Percentiles rank a stretch among this genome's conserved stretches.
Evolutionary conservation across 2,113 vertebrate genomes (phyloP).

Genomic region (Pantherophis guttatus): DNA sequence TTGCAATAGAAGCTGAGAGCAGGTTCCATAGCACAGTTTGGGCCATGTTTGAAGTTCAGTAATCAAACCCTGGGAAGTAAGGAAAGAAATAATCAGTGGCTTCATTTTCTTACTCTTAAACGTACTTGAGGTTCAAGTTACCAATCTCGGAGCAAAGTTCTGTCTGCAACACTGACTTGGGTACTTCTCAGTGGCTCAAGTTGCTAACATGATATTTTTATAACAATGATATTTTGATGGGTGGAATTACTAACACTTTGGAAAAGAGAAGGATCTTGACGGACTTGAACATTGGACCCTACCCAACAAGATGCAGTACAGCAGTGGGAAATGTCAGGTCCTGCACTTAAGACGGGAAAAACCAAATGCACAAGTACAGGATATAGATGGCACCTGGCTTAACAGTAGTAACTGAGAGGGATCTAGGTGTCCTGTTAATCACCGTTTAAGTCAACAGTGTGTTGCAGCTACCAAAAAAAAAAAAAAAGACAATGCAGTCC

Average conservation of each 20-base stretch:
- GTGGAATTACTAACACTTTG: neutral
- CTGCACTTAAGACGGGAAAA: no score
- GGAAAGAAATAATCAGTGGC: neutral
- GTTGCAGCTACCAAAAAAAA: no score
- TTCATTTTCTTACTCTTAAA: neutral
- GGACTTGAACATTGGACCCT: neutral
- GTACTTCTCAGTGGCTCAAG: neutral
- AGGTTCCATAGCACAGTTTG: neutral
- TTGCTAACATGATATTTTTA: neutral
- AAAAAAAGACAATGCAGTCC: neutral
- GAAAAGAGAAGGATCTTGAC: neutral
- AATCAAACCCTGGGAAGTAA: neutral
- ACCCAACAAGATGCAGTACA: neutral
- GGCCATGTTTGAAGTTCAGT: neutral
- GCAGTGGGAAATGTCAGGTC: neutral
- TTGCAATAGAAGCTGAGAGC: neutral
- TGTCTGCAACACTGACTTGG: neutral
- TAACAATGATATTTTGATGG: neutral
- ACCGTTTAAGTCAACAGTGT: no score
- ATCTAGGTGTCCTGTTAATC: neutral
- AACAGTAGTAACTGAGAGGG: no score
- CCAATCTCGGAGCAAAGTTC: neutral
- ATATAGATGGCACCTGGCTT: no score
- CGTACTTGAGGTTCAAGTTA: neutral
- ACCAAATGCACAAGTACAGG: neutral